Conservation (phyloP, 2,113 vertebrate genomes). For the Cyprinodon variegatus region DNA sequence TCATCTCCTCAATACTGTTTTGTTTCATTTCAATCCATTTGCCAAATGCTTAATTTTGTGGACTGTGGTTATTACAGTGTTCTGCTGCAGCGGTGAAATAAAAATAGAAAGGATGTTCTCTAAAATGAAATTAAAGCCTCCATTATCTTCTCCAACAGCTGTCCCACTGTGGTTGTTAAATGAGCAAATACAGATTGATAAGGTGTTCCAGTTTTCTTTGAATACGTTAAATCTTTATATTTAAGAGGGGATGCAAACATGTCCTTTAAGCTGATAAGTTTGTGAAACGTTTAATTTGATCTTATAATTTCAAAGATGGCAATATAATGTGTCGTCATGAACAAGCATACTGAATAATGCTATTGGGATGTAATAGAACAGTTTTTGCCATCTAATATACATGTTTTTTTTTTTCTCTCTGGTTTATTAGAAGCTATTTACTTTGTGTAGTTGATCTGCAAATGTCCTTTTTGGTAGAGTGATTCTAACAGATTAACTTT, state of each 20-base stretch:
- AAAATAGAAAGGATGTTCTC: neutral
- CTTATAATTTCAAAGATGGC: neutral
- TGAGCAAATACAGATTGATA: neutral
- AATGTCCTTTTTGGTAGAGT: no score
- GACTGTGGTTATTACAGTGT: conserved; percentile 6
- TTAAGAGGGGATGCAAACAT: neutral
- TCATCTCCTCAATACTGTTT: conserved; percentile 11
- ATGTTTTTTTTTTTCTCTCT: neutral
- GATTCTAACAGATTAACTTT: neutral
- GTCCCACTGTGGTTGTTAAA: neutral
- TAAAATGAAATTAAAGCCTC: conserved; percentile 6
- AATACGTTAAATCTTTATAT: neutral
- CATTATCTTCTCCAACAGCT: conserved; percentile 1
- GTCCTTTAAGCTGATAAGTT: neutral
- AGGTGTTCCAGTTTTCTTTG: neutral
- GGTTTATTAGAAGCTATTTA: neutral
- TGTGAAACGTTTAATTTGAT: neutral
- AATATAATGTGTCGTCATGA: no score
- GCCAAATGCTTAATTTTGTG: conserved; percentile 19
- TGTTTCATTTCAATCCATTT: conserved; percentile 20
- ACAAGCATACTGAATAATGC: neutral
- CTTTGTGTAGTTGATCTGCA: neutral
- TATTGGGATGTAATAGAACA: neutral
- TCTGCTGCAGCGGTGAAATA: neutral
- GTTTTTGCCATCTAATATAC: neutral